Evolutionary conservation across 2,113 vertebrate species (phyloP).

Genomic region (Blennius ocellaris): DNA sequence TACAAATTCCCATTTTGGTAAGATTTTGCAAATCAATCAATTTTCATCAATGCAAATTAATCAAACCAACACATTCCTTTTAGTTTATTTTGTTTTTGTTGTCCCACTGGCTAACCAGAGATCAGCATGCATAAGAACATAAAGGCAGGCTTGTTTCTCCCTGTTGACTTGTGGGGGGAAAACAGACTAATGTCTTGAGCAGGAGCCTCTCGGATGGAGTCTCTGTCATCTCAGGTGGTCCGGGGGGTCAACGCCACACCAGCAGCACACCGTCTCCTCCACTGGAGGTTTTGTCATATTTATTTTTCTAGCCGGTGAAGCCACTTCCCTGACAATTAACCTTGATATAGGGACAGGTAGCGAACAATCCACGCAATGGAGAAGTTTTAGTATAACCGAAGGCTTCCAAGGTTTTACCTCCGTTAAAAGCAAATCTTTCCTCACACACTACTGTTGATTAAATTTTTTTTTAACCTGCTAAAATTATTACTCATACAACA

Average conservation of each 20-base stretch:
- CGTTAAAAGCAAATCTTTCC: slow-evolving; percentile 18
- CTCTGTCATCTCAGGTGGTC: slow-evolving; percentile 47
- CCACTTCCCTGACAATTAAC: slow-evolving; percentile 42
- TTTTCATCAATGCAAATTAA: slow-evolving; percentile 6
- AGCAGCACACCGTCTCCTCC: slow-evolving; percentile 32
- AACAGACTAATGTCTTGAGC: slow-evolving; percentile 60
- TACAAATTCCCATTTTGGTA: slow-evolving; percentile 30
- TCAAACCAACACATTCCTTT: slow-evolving; percentile 12
- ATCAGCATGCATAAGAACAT: slow-evolving; percentile 47
- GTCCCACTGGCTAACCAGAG: slow-evolving; percentile 30
- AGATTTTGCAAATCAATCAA: slow-evolving; percentile 38
- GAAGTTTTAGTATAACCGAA: slow-evolving; percentile 5
- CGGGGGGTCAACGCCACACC: slow-evolving; percentile 58
- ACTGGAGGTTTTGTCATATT: slow-evolving; percentile 57
- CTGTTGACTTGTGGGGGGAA: slow-evolving; percentile 53
- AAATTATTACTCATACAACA: slow-evolving; percentile 21
- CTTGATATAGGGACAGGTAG: slow-evolving; percentile 25
- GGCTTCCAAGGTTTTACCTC: slow-evolving; percentile 32
- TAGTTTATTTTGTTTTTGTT: slow-evolving; percentile 40
- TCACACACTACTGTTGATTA: slow-evolving; percentile 15
- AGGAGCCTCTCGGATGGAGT: slow-evolving; percentile 42
- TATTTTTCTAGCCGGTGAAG: slow-evolving; percentile 62
- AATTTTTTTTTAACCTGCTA: slow-evolving; percentile 32
- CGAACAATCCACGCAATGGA: slow-evolving; percentile 9
- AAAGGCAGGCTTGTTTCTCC: slow-evolving; percentile 44